Evolutionary conservation across 2,797 vertebrate species (phyloP), one percentile per base, ranked within the genome.

Genomic region (Kryptolebias ocellatus): DNA sequence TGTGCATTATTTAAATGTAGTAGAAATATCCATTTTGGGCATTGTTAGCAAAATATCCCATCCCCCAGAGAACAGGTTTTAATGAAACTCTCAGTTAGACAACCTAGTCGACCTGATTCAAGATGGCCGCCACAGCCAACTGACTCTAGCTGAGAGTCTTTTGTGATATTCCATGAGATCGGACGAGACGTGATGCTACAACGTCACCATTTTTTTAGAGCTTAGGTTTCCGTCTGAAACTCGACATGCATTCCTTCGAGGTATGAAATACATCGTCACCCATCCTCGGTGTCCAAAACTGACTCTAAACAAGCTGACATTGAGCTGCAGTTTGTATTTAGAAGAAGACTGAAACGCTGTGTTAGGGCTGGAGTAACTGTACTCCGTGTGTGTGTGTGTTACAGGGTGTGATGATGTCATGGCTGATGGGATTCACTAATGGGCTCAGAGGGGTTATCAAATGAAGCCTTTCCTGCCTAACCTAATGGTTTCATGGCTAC

Each of bases 401-500:
- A 64, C 34, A 64, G 60, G 63, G 65, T 73, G 70, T 69, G 82
- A 80, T 90, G 89, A 91, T 83, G 86, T 90, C 86, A 89, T 85
- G 74, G 70, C 64, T 83, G 67, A 75, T 81, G 77, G 69, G 76
- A 79, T 73, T 72, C 45, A 68, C 78, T 86, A 82, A 90, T 85
- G 81, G 83, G 70, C 74, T 83, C 90, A 72, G 27, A 64, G 86
- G 85, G 86, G 79, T 80, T 90, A 87, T 89, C 83, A 72, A 56
- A 87, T 91, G 74, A 72, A 72, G 61, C 51, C 63, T 55, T 62
- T 27, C 34, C 75, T 64, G 50, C 44, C 66, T 67, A 76, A 55
- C 64, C 70, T 89, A 90, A 90, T 89, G 85, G 87, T 52, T 77
- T 78, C 74, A 76, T 24, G 76, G 70, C 61, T 49, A 70, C 53